phyloP scores from a whole-genome alignment of 2,888 invertebrate species.

The Epinotia ramella region DNA sequence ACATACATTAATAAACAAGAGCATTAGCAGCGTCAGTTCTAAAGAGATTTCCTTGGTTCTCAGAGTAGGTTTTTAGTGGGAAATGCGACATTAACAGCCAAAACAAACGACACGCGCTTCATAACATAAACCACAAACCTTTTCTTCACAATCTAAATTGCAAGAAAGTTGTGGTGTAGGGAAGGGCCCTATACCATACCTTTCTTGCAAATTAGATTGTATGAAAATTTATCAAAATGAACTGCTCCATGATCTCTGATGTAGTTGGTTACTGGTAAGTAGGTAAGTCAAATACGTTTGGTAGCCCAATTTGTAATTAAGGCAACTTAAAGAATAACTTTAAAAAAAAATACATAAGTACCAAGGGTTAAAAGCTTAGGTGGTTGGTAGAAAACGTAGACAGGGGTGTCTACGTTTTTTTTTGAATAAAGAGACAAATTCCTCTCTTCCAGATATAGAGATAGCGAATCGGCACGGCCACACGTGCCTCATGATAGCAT shows the following conservation, averaged over 20 bases:
- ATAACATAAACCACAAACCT: background rate
- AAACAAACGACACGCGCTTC: background rate
- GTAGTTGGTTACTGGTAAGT: background rate
- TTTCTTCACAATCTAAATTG: background rate
- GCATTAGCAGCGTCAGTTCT: background rate
- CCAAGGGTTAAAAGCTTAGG: no score
- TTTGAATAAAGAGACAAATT: background rate
- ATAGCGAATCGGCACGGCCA: conserved; percentile 98
- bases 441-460: conserved; percentile 91
- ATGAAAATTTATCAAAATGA: background rate
- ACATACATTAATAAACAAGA: no score
- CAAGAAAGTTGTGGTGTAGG: no score
- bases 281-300: background rate
- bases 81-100: background rate
- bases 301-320: no score
- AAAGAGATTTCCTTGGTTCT: background rate
- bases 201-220: background rate
- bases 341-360: no score
- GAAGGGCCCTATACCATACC: conserved; percentile 4
- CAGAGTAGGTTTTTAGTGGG: no score
- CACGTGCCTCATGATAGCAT: conserved; percentile 99
- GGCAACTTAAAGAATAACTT: no score
- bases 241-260: no score
- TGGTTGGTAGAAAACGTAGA: no score
- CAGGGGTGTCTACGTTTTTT: background rate